Evolutionary conservation across 1,140 invertebrate genomes (phyloP).

Genomic region (Delia radicum): DNA sequence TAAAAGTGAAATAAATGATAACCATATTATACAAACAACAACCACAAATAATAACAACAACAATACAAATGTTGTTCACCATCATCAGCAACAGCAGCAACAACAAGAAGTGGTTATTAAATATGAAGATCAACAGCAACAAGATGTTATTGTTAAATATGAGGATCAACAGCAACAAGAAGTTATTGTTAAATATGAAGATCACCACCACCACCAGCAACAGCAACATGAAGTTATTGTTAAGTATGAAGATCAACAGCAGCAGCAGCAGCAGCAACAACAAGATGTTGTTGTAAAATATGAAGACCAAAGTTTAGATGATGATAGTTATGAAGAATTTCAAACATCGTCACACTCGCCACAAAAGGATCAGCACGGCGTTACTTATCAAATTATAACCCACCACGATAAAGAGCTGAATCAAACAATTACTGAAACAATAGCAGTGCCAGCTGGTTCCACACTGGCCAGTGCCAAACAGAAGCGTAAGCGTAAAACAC

Average conservation of each 20-base stretch:
- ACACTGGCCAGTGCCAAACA: constrained; percentile 60
- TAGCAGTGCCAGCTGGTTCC: constrained; percentile 31
- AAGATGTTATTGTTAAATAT: background rate
- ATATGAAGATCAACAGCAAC: constrained; percentile 33
- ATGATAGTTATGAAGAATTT: constrained; percentile 20
- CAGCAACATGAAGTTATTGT: background rate
- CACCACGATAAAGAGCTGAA: constrained; percentile 31
- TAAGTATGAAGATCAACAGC: too few relatives aligned
- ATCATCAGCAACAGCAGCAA: background rate
- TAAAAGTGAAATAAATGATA: constrained; percentile 16
- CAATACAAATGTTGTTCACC: background rate
- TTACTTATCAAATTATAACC: constrained; percentile 25
- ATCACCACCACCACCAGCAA: constrained; percentile 15
- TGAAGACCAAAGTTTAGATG: constrained; percentile 12
- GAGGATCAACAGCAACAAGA: constrained; percentile 8
- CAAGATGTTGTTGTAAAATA: background rate
- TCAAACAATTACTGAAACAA: constrained; percentile 30
- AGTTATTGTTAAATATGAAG: background rate
- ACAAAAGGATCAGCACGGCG: constrained; percentile 29
- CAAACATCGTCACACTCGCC: background rate
- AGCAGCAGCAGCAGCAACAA: constrained; percentile 29
- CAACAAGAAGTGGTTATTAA: too few relatives aligned
- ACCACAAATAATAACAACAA: background rate
- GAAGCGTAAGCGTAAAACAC: constrained; percentile 68
- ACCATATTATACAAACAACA: background rate